Percentiles rank a stretch among this genome's conserved stretches.
Evolutionary conservation across 1,140 invertebrate genomes (phyloP).

Genomic region (Drosophila navojoa): DNA sequence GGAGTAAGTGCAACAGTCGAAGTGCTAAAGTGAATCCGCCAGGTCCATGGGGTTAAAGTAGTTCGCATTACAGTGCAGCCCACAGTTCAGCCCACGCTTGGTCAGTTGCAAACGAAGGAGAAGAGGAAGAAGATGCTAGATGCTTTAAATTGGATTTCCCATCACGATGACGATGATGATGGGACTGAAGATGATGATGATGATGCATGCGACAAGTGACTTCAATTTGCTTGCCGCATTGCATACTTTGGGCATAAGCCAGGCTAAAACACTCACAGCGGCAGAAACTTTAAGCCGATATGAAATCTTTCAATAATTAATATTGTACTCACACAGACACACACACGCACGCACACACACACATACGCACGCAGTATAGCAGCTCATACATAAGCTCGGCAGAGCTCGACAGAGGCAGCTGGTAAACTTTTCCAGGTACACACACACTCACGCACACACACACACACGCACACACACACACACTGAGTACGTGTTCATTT

Average conservation of each 20-base stretch:
- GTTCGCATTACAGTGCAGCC: constrained; percentile 4
- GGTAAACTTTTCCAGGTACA: constrained; percentile 57
- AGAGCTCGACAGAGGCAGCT: constrained; percentile 46
- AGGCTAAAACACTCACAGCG: constrained; percentile 47
- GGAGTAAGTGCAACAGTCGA: constrained; percentile 29
- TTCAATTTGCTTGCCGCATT: constrained; percentile 48
- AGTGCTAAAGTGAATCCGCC: constrained; percentile 29
- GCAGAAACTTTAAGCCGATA: constrained; percentile 76
- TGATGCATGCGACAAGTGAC: constrained; percentile 75
- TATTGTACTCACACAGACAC: constrained; percentile 53
- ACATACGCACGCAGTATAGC: constrained; percentile 30
- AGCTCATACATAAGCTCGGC: constrained; percentile 67
- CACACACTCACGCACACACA: no score
- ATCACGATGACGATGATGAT: constrained; percentile 39
- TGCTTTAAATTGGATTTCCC: constrained; percentile 68
- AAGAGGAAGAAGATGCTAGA: constrained; percentile 14
- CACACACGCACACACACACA: constrained; percentile 32
- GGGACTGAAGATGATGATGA: constrained; percentile 65
- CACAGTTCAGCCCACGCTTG: background rate
- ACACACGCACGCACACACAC: constrained; percentile 19
- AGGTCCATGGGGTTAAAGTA: constrained; percentile 24
- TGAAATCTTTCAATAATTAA: constrained; percentile 81
- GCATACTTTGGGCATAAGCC: constrained; percentile 10
- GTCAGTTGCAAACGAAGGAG: constrained; percentile 6
- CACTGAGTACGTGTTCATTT: constrained; percentile 72